Conservation (phyloP, 2,797 vertebrate species). For the Ctenopoma multispine region DNA sequence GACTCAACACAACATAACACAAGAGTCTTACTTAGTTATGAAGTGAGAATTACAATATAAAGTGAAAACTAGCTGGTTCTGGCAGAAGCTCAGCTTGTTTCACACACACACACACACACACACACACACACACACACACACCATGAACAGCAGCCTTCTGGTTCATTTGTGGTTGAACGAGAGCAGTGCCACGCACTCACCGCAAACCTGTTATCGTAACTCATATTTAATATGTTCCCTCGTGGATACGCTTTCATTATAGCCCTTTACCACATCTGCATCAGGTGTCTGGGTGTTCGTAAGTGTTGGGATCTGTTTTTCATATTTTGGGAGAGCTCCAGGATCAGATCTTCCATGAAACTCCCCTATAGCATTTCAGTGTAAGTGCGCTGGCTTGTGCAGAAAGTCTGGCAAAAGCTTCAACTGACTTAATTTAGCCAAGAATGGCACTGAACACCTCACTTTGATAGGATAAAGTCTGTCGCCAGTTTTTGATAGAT, state of each 20-base stretch:
- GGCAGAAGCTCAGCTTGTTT: conserved; percentile 30
- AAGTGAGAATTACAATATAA: conserved; percentile 31
- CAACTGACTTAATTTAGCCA: not conserved
- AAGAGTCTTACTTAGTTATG: conserved; percentile 23
- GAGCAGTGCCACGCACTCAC: conserved; percentile 37
- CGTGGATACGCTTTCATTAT: conserved; percentile 57
- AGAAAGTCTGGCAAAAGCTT: conserved; percentile 17
- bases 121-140: no score
- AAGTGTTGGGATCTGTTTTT: conserved; percentile 63
- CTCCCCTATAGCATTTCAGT: conserved; percentile 21
- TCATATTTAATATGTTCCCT: conserved; percentile 50
- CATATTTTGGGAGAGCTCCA: conserved; percentile 49
- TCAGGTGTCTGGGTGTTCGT: conserved; percentile 70
- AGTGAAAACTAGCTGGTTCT: conserved; percentile 40
- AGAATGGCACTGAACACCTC: not conserved
- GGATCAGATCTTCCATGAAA: conserved; percentile 29
- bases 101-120: no score
- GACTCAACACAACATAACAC: conserved; percentile 18
- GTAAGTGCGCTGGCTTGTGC: conserved; percentile 2
- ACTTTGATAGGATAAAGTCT: not conserved
- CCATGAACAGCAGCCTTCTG: conserved; percentile 6
- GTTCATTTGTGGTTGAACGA: conserved; percentile 26
- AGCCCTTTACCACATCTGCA: conserved; percentile 50
- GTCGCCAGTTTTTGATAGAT: not conserved
- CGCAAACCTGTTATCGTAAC: conserved; percentile 57